These are phyloP conservation scores for Peromyscus polionotus DNA, from an alignment of 2,113 vertebrate genomes.

Conservation along the genomic window DNA sequence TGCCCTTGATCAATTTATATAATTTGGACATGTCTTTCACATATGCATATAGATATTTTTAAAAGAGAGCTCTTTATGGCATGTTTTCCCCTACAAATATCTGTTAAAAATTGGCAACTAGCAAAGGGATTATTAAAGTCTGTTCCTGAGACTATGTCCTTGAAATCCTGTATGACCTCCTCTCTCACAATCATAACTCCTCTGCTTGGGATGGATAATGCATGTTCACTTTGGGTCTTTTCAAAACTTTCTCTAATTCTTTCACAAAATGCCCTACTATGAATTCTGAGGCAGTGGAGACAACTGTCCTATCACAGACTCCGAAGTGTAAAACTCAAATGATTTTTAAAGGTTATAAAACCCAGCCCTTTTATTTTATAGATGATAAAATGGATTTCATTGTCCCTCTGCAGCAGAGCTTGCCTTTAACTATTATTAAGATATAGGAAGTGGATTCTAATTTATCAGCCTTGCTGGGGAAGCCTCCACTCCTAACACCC, in stretches of 20 bases:
- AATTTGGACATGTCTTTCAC: slow-evolving; percentile 46
- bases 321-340: slow-evolving; percentile 59
- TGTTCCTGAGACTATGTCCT: background rate
- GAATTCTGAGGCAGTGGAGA: slow-evolving; percentile 1
- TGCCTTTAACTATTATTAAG: slow-evolving; percentile 62
- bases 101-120: slow-evolving; percentile 39
- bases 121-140: slow-evolving; percentile 25
- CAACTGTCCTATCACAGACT: slow-evolving; percentile 42
- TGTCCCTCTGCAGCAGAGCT: slow-evolving; percentile 14
- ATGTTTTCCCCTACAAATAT: slow-evolving; percentile 23
- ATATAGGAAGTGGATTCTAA: slow-evolving; percentile 60
- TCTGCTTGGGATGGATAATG: slow-evolving; percentile 11
- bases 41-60: slow-evolving; percentile 20
- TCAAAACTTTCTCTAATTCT: slow-evolving; percentile 35
- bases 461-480: background rate
- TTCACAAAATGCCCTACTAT: slow-evolving; percentile 23
- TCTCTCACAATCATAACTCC: background rate
- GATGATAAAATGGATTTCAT: slow-evolving; percentile 68
- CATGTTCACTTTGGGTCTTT: slow-evolving; percentile 26
- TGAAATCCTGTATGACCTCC: slow-evolving; percentile 41
- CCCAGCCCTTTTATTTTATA: slow-evolving; percentile 70
- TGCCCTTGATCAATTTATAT: slow-evolving; percentile 39
- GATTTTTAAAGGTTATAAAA: slow-evolving; percentile 75
- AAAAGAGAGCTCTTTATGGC: background rate
- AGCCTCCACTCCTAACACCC: background rate